Evolutionary conservation across 2,113 vertebrate species (phyloP), one percentile per base, ranked within the genome.

Genomic region (Nothocercus nigrocapillus): DNA sequence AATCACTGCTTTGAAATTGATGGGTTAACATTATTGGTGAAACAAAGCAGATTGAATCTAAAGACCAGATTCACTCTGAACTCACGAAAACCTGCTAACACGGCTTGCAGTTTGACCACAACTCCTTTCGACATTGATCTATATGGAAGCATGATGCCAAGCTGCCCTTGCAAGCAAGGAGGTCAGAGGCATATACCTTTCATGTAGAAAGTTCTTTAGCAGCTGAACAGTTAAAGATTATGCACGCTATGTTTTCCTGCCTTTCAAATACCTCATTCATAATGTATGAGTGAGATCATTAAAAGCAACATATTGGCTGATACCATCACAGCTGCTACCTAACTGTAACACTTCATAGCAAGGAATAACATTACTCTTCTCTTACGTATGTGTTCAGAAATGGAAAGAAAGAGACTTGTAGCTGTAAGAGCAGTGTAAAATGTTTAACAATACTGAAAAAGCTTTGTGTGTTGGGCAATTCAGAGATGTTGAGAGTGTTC

Each of bases 241-340:
- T 81, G 53, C 75, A 94, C 30, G 1, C 80, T 81, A 3, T 73
- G 62, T 90, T 88, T 93, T 93, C 76, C 81, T 96, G 89, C 76
- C 92, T 95, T 93, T 88, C 68, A 90, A 67, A 89, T 87, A 85
- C 88, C 91, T 96, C 95, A 96, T 96, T 96, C 94, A 95, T 95
- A 95, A 97, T 96, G 94, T 95, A 96, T 97, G 94, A 97, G 89
- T 95, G 97, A 97, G 91, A 95, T 96, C 93, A 95, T 96, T 96
- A 97, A 95, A 96, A 95, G 91, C 92, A 97, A 96, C 94, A 95
- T 95, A 94, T 95, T 97, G 94, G 93, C 88, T 95, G 96, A 97
- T 94, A 95, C 28, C 88, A 88, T 96, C 94, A 90, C 94, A 96
- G 93, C 93, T 96, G 91, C 91, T 95, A 85, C 93, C 94, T 94